Conservation (phyloP, 1,140 invertebrate genomes). For the Cydia amplana region DNA sequence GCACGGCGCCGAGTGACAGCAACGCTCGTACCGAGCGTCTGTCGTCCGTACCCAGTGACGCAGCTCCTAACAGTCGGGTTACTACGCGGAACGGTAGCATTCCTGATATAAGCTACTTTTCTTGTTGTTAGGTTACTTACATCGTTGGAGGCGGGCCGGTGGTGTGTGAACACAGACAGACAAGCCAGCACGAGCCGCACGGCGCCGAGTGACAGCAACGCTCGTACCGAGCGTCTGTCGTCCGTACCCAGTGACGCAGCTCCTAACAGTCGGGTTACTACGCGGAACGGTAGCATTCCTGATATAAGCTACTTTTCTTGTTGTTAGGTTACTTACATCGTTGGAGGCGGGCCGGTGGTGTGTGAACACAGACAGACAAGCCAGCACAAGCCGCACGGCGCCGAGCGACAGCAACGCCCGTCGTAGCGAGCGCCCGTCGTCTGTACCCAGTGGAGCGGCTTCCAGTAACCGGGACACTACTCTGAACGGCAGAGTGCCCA, state of each 20-base stretch:
- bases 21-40: constrained; percentile 88
- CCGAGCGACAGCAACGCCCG: constrained; percentile 90
- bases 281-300: constrained; percentile 94
- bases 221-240: constrained; percentile 88
- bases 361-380: constrained; percentile 93
- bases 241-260: constrained; percentile 89
- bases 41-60: constrained; percentile 89
- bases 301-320: no score
- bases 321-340: no score
- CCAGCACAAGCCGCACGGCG: constrained; percentile 90
- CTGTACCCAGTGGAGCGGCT: constrained; percentile 87
- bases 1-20: constrained; percentile 90
- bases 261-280: constrained; percentile 89
- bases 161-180: constrained; percentile 93
- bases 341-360: constrained; percentile 84
- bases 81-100: constrained; percentile 94
- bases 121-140: no score
- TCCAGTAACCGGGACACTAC: constrained; percentile 90
- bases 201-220: constrained; percentile 90
- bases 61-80: constrained; percentile 88
- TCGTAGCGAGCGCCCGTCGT: constrained; percentile 89
- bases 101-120: no score
- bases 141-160: constrained; percentile 79
- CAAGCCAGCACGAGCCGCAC: constrained; percentile 92
- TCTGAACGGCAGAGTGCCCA: constrained; percentile 94